Evolutionary conservation across 1,140 invertebrate species (phyloP), one percentile per base, ranked within the genome.

Genomic region (Medauroidea extradentata): DNA sequence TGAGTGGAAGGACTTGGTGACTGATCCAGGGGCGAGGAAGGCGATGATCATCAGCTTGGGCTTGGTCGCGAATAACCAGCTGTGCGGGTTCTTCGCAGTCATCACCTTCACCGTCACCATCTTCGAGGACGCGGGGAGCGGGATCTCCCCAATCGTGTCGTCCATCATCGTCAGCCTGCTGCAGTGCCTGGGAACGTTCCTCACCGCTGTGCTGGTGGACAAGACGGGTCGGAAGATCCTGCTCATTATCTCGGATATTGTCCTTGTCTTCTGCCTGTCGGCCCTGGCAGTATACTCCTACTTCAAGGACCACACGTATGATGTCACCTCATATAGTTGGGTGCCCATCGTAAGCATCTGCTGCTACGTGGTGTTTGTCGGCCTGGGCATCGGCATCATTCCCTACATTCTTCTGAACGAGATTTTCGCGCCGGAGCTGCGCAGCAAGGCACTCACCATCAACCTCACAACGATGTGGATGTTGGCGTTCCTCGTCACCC

Each of bases 391-490:
- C 38, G 79, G 79, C 3, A 72, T 73, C 2, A 67, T 82, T 46
- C 85, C 86, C 0, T 83, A 81, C 65, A 72, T 88, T 1, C 68
- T 87, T 0, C 76, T 81, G 43, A 78, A 83, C 0, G 86, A 88
- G 69, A 76, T 87, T 14, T 85, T 87, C 72, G 75, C 90, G 34
- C 77, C 87, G 39, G 89, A 93, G 57, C 81, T 89, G n/a, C 87
- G 90, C 63, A 90, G 88, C 1, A 75, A 85, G 0, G 92, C 91
- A 0, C 84, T 85, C 1, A 83, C 87, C 24, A 72, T 95, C 1
- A 85, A 86, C 0, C 86, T 92, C 0, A 85, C 87, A 66, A 75
- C 84, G 2, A 94, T 92, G 68, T 87, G 75, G 71, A 62, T 65
- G 4, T 60, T 78, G 4, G 75, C 76, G 7, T 78, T 77, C 50